Base-by-base conservation (phyloP, 37 sponge, comb jelly and placozoan genomes). In the Chondrosia reniformis region DNA sequence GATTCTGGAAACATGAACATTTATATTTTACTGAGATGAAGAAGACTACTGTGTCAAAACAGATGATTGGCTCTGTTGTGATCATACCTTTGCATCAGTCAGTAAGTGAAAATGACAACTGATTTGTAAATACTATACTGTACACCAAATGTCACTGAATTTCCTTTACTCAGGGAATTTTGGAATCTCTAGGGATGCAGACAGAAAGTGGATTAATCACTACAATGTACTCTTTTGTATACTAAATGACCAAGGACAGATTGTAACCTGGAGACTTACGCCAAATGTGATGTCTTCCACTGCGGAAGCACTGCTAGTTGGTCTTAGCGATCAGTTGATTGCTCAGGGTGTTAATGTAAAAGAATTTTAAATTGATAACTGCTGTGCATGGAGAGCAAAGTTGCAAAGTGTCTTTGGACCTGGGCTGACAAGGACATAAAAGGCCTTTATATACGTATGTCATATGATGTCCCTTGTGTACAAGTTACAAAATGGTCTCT, bases 341-440 rank as follows among this genome's bases (percentile, higher is more conserved):
- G 25, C 4, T 27, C 83, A 83, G 24, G 83, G 76, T 1, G 37
- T 42, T 13, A 45, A 0, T 21, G 32, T 65, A 0, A 77, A 45
- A 33, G 72, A 84, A 69, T 73, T 78, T 37, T 83, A 45, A 13
- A 61, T 78, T 30, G 84, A 84, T 52, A 84, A 84, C 73, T 84
- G 84, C 42, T 84, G 84, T 30, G 4, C 72, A 22, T 72, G 67
- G 73, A 69, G 79, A 44, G 22, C 8, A 0, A 84, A 78, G 45
- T 55, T 84, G 36, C 72, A 78, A 44, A 44, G 38, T 30, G 73
- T 84, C 19, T 84, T 84, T 69, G 84, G 84, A 0, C 38, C n/a
- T n/a, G n/a, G n/a, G n/a, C n/a, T n/a, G n/a, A n/a, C n/a, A n/a
- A n/a, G n/a, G n/a, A n/a, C n/a, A n/a, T n/a, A n/a, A n/a, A n/a